phyloP scores from a whole-genome alignment of 2,113 vertebrate species.

The Marmota monax region DNA sequence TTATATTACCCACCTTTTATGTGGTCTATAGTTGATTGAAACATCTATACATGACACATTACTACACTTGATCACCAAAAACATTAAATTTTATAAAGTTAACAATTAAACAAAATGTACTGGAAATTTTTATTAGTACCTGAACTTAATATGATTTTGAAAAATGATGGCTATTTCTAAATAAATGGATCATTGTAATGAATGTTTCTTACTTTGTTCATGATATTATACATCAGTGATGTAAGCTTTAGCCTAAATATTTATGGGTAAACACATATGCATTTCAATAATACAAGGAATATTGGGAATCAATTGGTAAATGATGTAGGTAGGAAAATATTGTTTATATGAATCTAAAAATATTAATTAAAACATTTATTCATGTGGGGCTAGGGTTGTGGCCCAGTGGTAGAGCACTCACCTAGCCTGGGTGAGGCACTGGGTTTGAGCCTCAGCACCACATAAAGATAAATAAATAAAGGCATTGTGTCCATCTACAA shows the following conservation, averaged over 20 bases:
- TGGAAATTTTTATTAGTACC: not conserved
- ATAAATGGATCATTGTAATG: not conserved
- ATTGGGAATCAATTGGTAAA: not conserved
- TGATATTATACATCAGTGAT: not conserved
- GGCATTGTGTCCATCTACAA: no score
- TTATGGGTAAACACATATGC: not conserved
- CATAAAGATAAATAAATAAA: no score
- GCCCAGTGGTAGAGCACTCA: no score
- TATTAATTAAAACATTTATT: not conserved
- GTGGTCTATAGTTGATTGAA: not conserved
- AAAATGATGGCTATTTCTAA: not conserved
- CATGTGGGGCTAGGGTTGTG: no score
- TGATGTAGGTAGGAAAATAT: not conserved
- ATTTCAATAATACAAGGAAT: not conserved
- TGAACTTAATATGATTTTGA: not conserved
- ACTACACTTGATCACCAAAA: not conserved
- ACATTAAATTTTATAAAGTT: not conserved
- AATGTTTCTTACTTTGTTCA: not conserved
- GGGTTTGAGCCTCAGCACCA: no score
- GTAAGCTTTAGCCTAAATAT: not conserved
- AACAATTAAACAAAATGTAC: not conserved
- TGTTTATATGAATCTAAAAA: not conserved
- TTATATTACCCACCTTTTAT: not conserved
- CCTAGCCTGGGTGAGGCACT: no score
- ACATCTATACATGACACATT: not conserved